Conservation (phyloP, 2,113 vertebrate species). For the Columba livia region DNA sequence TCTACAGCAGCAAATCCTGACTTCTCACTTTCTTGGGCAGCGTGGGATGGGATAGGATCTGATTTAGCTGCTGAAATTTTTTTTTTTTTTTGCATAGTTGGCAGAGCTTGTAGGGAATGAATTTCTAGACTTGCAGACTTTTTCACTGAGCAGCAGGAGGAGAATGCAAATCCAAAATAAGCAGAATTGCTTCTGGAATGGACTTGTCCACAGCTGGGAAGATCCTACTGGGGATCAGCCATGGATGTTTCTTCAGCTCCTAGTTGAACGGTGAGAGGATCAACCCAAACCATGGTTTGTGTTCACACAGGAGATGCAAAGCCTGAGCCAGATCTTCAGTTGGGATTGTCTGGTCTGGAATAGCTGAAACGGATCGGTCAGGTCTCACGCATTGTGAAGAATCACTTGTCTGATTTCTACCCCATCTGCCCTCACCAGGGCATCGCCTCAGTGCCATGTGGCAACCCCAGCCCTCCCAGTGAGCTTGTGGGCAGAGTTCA, state of each 20-base stretch:
- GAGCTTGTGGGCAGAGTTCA: no score
- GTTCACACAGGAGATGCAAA: not conserved
- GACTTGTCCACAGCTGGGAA: not conserved
- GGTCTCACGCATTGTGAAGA: fast-evolving
- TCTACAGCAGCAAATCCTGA: not conserved
- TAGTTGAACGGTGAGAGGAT: not conserved
- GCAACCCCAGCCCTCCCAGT: no score
- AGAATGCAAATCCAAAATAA: not conserved
- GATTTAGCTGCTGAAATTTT: not conserved
- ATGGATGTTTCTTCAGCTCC: not conserved
- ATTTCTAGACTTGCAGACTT: not conserved
- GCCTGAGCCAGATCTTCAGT: not conserved
- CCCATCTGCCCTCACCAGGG: fast-evolving
- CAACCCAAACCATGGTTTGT: fast-evolving
- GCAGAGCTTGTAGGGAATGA: not conserved
- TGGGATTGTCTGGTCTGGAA: not conserved
- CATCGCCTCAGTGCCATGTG: not conserved
- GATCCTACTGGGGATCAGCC: not conserved
- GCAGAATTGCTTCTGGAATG: not conserved
- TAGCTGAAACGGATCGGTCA: not conserved
- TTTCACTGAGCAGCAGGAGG: not conserved
- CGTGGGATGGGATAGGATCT: fast-evolving
- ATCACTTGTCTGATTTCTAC: not conserved
- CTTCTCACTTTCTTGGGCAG: not conserved
- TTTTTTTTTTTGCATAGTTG: not conserved